Evolutionary conservation across 2,113 vertebrate genomes (phyloP).

Genomic region (Felis chaus): DNA sequence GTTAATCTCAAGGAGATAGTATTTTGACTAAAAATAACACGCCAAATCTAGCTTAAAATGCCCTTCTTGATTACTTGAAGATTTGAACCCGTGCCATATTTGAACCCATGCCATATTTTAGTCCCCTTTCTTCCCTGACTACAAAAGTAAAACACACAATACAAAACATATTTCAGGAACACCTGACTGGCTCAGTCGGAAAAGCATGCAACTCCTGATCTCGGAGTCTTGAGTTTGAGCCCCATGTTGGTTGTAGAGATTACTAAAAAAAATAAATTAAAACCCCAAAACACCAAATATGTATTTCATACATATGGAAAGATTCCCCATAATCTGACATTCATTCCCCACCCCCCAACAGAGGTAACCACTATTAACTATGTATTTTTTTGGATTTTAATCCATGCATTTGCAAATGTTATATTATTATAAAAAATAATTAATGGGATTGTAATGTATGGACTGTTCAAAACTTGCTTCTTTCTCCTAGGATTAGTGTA

Average conservation of each 20-base stretch:
- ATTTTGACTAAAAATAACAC: slow-evolving; percentile 3
- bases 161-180: background rate
- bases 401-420: background rate
- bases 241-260: too few species aligned
- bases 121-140: background rate
- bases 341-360: background rate
- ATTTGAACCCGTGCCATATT: background rate
- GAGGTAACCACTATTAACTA: background rate
- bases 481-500: background rate
- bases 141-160: background rate
- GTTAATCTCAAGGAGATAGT: background rate
- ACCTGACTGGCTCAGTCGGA: too few species aligned
- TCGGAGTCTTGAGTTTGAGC: too few species aligned
- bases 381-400: slow-evolving; percentile 6
- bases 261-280: too few species aligned
- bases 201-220: too few species aligned
- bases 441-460: background rate
- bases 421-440: background rate
- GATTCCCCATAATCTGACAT: background rate
- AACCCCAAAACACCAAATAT: background rate
- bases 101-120: background rate
- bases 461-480: background rate
- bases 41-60: background rate
- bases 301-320: background rate
- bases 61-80: background rate